Percentiles rank a stretch among this genome's conserved stretches.
These are phyloP conservation scores for Mimachlamys varia DNA, from an alignment of 2,888 invertebrate species.

Conservation along the genomic window DNA sequence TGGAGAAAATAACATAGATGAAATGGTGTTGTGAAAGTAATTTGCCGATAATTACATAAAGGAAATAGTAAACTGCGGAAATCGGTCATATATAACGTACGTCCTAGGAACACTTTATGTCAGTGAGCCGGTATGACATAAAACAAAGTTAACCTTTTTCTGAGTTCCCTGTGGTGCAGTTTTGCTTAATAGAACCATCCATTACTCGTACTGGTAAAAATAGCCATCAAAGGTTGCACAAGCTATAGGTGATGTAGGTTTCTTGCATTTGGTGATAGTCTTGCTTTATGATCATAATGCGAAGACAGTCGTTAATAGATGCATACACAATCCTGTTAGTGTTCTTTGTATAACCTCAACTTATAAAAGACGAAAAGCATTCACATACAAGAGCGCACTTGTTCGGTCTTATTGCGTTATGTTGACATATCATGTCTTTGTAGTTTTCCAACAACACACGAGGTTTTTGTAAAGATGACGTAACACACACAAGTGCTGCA, in stretches of 20 bases:
- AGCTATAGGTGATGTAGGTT: not conserved
- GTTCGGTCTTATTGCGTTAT: too few species aligned
- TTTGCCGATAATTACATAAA: not conserved
- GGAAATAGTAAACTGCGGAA: not conserved
- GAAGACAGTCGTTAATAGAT: not conserved
- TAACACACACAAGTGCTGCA: too few species aligned
- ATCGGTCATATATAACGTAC: not conserved
- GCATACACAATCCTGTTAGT: not conserved
- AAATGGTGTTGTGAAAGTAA: not conserved
- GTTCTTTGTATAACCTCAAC: too few species aligned
- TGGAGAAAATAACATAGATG: not conserved
- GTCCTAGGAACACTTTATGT: not conserved
- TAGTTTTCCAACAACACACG: too few species aligned
- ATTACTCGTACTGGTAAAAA: not conserved
- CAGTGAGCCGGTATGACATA: not conserved
- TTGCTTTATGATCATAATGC: not conserved
- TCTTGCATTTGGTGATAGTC: not conserved
- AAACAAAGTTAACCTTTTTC: not conserved
- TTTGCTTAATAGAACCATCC: not conserved
- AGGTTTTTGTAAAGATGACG: too few species aligned
- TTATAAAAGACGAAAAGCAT: too few species aligned
- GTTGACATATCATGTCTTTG: too few species aligned
- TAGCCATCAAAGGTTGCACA: not conserved
- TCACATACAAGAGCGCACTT: too few species aligned
- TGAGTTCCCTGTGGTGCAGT: not conserved